phyloP scores from a whole-genome alignment of 2,113 vertebrate genomes.

The Mugil cephalus region DNA sequence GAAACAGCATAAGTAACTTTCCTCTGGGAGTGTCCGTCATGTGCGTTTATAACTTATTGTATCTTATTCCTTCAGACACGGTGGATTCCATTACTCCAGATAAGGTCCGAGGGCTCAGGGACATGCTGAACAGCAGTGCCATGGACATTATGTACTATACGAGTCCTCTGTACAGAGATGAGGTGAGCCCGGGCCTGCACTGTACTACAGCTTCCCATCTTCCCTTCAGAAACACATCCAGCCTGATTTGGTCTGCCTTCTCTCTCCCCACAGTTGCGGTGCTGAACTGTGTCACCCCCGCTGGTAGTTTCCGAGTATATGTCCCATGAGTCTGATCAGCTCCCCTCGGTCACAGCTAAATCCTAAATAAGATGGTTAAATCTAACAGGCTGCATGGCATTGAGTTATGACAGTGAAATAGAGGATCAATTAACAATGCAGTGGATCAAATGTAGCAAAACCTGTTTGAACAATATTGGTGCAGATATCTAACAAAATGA shows the following conservation, averaged over 20 bases:
- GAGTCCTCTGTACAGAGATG: constrained; percentile 96
- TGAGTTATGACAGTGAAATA: neutral
- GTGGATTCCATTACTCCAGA: constrained; percentile 98
- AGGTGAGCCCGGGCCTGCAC: constrained; percentile 78
- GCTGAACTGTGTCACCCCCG: neutral
- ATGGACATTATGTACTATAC: constrained; percentile 99
- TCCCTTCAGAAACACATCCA: neutral
- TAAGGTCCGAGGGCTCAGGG: constrained; percentile 94
- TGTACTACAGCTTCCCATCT: neutral
- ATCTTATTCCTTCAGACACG: constrained; percentile 86
- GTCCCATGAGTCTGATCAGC: no score
- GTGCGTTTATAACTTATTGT: no score
- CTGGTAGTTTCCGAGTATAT: neutral
- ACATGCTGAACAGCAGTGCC: constrained; percentile 98
- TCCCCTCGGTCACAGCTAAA: neutral
- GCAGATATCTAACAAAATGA: no score
- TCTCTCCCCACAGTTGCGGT: neutral
- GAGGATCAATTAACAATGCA: neutral
- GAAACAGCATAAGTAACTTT: no score
- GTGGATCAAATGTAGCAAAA: neutral
- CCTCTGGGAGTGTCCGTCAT: no score
- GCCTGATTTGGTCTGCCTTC: neutral
- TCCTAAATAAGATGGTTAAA: neutral
- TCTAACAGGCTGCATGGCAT: neutral
- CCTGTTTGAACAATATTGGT: no score